A percentile compares a stretch with the other conserved stretches of the same genome.
These are phyloP conservation scores for Falcunculus frontatus DNA, from an alignment of 2,113 vertebrate species.

Conservation along the genomic window DNA sequence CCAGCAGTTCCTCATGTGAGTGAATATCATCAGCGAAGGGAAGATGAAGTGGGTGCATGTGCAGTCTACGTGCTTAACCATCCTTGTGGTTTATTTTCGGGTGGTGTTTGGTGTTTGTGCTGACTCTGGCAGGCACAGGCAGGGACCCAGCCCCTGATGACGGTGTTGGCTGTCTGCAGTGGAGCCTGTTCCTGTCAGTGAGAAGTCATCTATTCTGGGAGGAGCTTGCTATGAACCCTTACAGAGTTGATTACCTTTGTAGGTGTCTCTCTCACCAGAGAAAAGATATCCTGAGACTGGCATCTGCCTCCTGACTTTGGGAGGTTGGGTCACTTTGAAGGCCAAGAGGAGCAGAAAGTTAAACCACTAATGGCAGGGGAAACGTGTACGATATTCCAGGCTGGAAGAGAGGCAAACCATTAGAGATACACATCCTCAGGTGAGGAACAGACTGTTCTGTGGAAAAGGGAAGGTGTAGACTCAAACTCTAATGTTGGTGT, in stretches of 20 bases:
- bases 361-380: neutral
- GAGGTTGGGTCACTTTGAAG: neutral
- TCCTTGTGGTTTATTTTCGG: neutral
- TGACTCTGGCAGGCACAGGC: neutral
- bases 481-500: neutral
- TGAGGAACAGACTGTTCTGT: neutral
- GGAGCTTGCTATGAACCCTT: neutral
- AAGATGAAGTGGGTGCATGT: too few species aligned
- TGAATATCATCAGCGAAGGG: neutral
- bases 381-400: neutral
- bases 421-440: neutral
- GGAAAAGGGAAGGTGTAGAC: neutral
- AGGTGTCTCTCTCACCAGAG: neutral
- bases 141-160: neutral
- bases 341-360: neutral
- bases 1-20: neutral
- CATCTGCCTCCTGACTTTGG: neutral
- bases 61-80: neutral
- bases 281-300: neutral
- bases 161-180: neutral
- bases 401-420: neutral
- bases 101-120: neutral
- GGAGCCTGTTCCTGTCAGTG: neutral
- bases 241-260: neutral
- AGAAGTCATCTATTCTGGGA: neutral